Evolutionary conservation across 2,113 vertebrate genomes (phyloP).

Genomic region (Pomatorhinus ruficollis): DNA sequence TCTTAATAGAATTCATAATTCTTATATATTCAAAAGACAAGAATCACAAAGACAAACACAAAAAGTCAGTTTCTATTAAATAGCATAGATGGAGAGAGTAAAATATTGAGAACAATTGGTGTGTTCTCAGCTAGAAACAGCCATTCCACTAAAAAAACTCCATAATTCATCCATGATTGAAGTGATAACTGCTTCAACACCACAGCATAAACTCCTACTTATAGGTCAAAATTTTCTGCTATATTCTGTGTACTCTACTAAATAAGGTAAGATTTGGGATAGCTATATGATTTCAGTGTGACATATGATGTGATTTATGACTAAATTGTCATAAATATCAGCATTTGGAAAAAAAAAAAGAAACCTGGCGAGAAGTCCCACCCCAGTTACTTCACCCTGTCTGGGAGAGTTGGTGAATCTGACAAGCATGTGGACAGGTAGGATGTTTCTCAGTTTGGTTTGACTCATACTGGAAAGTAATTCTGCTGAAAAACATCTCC

Average conservation of each 20-base stretch:
- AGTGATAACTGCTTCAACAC: not conserved
- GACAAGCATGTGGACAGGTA: not conserved
- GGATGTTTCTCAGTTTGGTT: not conserved
- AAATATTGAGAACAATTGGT: not conserved
- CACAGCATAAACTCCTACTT: not conserved
- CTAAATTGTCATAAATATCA: not conserved
- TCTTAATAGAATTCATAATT: not conserved
- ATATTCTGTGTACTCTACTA: not conserved
- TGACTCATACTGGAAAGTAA: not conserved
- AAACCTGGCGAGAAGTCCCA: not conserved
- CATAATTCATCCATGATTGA: not conserved
- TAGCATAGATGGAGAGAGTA: not conserved
- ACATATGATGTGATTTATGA: not conserved
- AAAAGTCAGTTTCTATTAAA: not conserved
- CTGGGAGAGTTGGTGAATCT: not conserved
- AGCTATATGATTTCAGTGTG: not conserved
- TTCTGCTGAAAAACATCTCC: not conserved
- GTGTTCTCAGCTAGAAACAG: not conserved
- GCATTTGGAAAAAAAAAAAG: not conserved
- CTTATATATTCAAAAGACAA: not conserved
- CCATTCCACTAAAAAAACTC: not conserved
- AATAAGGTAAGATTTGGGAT: not conserved
- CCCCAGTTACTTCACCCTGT: accelerated
- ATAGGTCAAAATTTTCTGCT: not conserved
- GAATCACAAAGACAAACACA: not conserved